phyloP scores from a whole-genome alignment of 2,888 invertebrate genomes.

The Nemurella pictetii region DNA sequence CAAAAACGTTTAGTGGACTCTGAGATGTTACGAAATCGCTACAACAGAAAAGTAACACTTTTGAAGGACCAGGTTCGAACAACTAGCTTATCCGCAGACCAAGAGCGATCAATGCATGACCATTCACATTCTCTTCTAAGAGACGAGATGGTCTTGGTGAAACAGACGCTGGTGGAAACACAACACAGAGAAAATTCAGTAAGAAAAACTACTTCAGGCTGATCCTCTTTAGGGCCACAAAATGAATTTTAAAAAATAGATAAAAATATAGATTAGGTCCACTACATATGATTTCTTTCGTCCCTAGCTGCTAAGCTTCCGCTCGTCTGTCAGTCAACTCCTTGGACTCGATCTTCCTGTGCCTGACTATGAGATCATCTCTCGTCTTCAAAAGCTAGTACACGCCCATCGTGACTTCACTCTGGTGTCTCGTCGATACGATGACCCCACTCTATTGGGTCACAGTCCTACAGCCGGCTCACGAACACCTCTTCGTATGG shows the following conservation, averaged over 20 bases:
- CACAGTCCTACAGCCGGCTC: slow-evolving; percentile 50
- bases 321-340: slow-evolving; percentile 72
- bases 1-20: slow-evolving; percentile 80
- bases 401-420: slow-evolving; percentile 88
- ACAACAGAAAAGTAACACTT: slow-evolving; percentile 70
- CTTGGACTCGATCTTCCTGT: slow-evolving; percentile 71
- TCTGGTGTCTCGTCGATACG: slow-evolving; percentile 74
- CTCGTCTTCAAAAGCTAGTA: slow-evolving; percentile 78
- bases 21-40: slow-evolving; percentile 74
- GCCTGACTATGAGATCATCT: slow-evolving; percentile 75
- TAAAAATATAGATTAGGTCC: slow-evolving; percentile 5
- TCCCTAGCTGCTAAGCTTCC: slow-evolving; percentile 68
- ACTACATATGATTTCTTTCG: slow-evolving; percentile 24
- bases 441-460: slow-evolving; percentile 55
- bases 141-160: slow-evolving; percentile 74
- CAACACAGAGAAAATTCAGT: slow-evolving; percentile 74
- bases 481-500: slow-evolving; percentile 57
- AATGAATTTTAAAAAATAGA: slow-evolving; percentile 23
- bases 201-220: slow-evolving; percentile 29
- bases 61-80: slow-evolving; percentile 72
- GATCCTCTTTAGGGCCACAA: too few relatives aligned
- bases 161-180: slow-evolving; percentile 73
- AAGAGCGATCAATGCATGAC: slow-evolving; percentile 69
- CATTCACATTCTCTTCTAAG: slow-evolving; percentile 71
- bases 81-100: slow-evolving; percentile 68